Evolutionary conservation across 2,888 invertebrate species (phyloP).

Genomic region (Spialia ferax): DNA sequence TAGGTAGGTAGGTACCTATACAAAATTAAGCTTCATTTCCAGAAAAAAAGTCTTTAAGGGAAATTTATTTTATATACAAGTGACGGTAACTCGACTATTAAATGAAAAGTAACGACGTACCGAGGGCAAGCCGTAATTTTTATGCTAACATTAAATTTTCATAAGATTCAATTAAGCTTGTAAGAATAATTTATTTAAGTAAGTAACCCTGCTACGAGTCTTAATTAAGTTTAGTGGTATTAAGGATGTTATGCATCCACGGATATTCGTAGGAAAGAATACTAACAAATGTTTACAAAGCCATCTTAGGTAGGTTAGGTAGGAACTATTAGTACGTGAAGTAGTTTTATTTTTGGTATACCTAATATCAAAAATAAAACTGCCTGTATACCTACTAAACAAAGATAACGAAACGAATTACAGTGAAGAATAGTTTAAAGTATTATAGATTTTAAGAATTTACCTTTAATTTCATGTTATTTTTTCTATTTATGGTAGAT

Average conservation of each 20-base stretch:
- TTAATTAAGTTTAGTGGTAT: not conserved
- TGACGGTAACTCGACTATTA: constrained; percentile 17
- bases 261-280: not conserved
- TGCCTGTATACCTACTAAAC: too few species aligned
- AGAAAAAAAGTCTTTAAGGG: not conserved
- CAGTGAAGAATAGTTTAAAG: too few species aligned
- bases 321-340: too few species aligned
- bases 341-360: too few species aligned
- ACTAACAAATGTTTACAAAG: too few species aligned
- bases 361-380: too few species aligned
- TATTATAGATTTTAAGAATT: too few species aligned
- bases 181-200: not conserved
- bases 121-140: constrained; percentile 6
- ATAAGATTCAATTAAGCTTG: constrained; percentile 21
- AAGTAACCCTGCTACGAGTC: not conserved
- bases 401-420: too few species aligned
- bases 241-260: not conserved
- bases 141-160: constrained; percentile 26
- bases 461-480: too few species aligned
- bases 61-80: constrained; percentile 16
- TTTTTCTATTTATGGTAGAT: too few species aligned
- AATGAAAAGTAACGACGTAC: constrained; percentile 20
- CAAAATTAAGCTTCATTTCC: not conserved
- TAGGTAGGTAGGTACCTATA: too few species aligned
- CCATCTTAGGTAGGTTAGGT: too few species aligned